These are phyloP conservation scores for Haplochromis burtoni DNA, from an alignment of 2,113 vertebrate species.

Conservation along the genomic window DNA sequence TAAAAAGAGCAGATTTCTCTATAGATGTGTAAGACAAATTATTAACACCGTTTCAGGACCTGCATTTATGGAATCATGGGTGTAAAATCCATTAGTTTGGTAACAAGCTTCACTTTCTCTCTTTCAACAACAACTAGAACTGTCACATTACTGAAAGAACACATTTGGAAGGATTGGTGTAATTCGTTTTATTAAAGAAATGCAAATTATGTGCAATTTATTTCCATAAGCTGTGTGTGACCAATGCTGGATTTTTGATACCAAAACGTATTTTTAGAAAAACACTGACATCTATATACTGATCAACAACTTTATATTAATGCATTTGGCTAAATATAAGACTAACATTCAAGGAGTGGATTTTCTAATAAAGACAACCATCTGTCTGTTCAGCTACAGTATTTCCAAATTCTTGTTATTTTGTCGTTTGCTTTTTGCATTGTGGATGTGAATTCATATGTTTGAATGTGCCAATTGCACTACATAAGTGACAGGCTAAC, in stretches of 20 bases:
- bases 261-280: not conserved
- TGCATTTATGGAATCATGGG: not conserved
- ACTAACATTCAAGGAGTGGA: not conserved
- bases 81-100: not conserved
- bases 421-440: not conserved
- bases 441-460: not conserved
- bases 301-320: accelerated
- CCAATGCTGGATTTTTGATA: not conserved
- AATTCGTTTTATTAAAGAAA: not conserved
- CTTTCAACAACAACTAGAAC: not conserved
- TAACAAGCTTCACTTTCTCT: not conserved
- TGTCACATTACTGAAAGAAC: not conserved
- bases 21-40: not conserved
- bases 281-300: not conserved
- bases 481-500: not conserved
- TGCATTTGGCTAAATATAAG: not conserved
- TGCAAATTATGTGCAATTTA: not conserved
- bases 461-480: not conserved
- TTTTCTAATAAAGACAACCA: not conserved
- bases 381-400: not conserved
- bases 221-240: not conserved
- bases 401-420: not conserved
- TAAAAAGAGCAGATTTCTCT: not conserved
- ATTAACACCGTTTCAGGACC: not conserved
- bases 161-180: not conserved